Conservation (phyloP, 2,888 invertebrate species). For the Limulus polyphemus region DNA sequence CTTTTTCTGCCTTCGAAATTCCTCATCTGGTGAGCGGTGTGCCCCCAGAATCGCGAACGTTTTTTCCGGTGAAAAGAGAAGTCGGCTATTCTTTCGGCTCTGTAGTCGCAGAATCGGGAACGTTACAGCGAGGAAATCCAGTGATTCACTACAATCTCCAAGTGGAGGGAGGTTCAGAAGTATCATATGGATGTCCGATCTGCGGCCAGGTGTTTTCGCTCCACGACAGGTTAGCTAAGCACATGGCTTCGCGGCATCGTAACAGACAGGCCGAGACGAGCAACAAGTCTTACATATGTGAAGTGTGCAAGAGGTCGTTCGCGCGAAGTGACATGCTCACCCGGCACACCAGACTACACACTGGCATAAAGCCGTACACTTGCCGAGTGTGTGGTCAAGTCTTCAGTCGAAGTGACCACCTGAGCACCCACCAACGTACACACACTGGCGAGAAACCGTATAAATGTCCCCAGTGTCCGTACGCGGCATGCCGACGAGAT, state of each 20-base stretch:
- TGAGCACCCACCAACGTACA: slow-evolving; percentile 94
- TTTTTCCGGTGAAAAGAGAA: too few relatives aligned
- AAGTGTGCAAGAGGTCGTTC: slow-evolving; percentile 84
- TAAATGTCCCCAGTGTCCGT: slow-evolving; percentile 94
- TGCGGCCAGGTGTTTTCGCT: slow-evolving; percentile 92
- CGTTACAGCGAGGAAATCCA: neutral
- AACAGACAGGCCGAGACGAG: slow-evolving; percentile 31
- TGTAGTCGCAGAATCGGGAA: neutral
- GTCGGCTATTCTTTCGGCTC: too few relatives aligned
- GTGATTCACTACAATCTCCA: slow-evolving; percentile 4
- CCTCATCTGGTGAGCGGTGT: neutral
- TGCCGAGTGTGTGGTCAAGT: slow-evolving; percentile 91
- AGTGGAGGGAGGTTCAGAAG: slow-evolving; percentile 19
- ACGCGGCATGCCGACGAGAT: slow-evolving; percentile 94
- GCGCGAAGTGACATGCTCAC: slow-evolving; percentile 97
- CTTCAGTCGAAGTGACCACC: slow-evolving; percentile 85
- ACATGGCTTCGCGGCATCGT: slow-evolving; percentile 84
- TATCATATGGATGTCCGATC: slow-evolving; percentile 59
- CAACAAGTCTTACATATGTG: slow-evolving; percentile 64
- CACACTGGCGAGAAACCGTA: slow-evolving; percentile 54
- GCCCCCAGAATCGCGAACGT: neutral
- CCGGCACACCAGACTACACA: slow-evolving; percentile 95
- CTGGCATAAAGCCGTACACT: slow-evolving; percentile 94
- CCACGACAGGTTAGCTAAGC: slow-evolving; percentile 92
- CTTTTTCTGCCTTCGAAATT: slow-evolving; percentile 1